These are phyloP conservation scores for Xestia rhomboidea DNA, from an alignment of 2,888 invertebrate genomes.

Conservation along the genomic window DNA sequence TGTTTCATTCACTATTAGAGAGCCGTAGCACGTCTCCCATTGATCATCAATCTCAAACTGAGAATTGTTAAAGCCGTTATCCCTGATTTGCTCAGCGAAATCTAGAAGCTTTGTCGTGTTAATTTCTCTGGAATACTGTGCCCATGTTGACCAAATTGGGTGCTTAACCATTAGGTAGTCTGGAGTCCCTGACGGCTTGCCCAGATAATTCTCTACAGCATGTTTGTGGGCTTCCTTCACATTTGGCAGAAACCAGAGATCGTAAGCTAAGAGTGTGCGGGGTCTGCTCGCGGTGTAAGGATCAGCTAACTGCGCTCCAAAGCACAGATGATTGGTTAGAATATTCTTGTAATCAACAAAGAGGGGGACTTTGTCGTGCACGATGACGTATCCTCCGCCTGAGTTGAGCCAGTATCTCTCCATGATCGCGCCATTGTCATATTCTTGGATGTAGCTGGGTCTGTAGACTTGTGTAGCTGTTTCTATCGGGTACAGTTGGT, in stretches of 20 bases:
- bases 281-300: constrained; percentile 88
- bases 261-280: constrained; percentile 89
- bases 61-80: constrained; percentile 92
- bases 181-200: constrained; percentile 92
- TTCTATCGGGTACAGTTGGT: constrained; percentile 92
- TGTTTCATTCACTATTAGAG: constrained; percentile 92
- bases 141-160: constrained; percentile 98
- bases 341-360: constrained; percentile 93
- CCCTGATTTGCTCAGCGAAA: constrained; percentile 92
- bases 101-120: constrained; percentile 91
- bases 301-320: constrained; percentile 89
- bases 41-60: constrained; percentile 96
- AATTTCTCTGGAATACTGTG: constrained; percentile 92
- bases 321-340: constrained; percentile 89
- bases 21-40: constrained; percentile 97
- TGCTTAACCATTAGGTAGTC: constrained; percentile 93
- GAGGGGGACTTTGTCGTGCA: constrained; percentile 92
- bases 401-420: constrained; percentile 94
- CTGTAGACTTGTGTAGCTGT: constrained; percentile 86
- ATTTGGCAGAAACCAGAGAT: constrained; percentile 91
- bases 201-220: constrained; percentile 91
- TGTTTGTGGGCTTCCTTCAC: constrained; percentile 92
- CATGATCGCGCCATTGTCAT: constrained; percentile 90
- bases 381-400: constrained; percentile 92
- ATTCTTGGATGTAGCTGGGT: constrained; percentile 89